Evolutionary conservation across 2,113 vertebrate genomes (phyloP).

Genomic region (Poeciliopsis prolifica): DNA sequence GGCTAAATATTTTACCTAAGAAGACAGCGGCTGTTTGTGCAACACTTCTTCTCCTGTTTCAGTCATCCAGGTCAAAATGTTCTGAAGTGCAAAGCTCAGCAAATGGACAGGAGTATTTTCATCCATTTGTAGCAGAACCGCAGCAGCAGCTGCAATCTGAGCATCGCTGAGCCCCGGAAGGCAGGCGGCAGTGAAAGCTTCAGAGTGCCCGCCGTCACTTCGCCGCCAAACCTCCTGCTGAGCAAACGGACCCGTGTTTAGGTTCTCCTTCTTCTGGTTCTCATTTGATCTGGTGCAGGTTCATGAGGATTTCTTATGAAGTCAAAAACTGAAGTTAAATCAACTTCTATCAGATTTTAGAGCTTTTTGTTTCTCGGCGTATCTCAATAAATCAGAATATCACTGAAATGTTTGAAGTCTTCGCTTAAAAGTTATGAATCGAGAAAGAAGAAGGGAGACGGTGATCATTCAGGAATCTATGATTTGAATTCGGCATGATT

Average conservation of each 20-base stretch:
- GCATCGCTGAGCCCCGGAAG: neutral
- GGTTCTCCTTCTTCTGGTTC: neutral
- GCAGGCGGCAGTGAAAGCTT: neutral
- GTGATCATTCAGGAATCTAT: neutral
- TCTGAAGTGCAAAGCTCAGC: conserved; percentile 9
- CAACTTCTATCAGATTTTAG: neutral
- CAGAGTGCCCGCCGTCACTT: neutral
- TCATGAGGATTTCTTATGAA: no score
- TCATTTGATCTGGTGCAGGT: no score
- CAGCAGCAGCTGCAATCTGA: conserved; percentile 4
- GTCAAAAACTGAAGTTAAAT: neutral
- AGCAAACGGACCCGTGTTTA: neutral
- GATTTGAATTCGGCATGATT: neutral
- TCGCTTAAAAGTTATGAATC: conserved; percentile 34
- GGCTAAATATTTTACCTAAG: neutral
- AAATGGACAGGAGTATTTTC: neutral
- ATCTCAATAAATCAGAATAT: neutral
- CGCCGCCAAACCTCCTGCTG: neutral
- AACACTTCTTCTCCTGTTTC: neutral
- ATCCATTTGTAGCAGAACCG: neutral
- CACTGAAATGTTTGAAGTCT: neutral
- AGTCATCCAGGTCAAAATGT: conserved; percentile 6
- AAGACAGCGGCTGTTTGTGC: neutral
- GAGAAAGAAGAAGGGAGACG: conserved; percentile 6
- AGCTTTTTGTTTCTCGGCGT: neutral